Base-by-base conservation (phyloP, 2,888 invertebrate species). In the Clistopyga incitator region DNA sequence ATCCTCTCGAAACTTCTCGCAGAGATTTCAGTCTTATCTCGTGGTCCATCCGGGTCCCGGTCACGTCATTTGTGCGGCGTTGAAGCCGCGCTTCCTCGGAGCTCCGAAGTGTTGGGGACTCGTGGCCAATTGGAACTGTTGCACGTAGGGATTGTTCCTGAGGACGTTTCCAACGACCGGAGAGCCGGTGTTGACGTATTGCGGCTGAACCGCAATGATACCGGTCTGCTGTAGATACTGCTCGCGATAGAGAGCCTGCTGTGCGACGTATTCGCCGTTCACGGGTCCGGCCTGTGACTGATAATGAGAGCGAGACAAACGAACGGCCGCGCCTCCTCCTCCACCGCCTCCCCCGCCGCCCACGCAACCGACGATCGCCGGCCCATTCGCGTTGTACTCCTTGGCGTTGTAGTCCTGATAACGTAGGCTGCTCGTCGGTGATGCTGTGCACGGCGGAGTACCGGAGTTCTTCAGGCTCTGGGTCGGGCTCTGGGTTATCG, bases 401-500 rank as follows among this genome's bases (percentile, higher is more conserved):
- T 88, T 88, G 34, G 85, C 87, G 75, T 87, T 78, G 67, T 81
- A 81, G 38, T 91, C 90, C 45, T 89, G 90, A 84, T 89, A 91
- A 23, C 89, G 90, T 20, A 87, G 25, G n/a, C 86, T 81, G n/a
- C 86, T 81, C 47, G 88, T 88, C 6, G 92, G 90, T 23, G 91
- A 89, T 11, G 88, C 85, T 11, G 65, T 75, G 29, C 89, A 89
- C 1, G 90, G 90, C 20, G 90, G 88, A 0, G 91, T 89, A 8
- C 59, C 61, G 4, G 50, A 61, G 25, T 91, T 90, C 77, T 90
- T 92, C 52, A 91, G 52, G 56, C 90, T 91, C 82, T 92, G 92
- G 0, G 93, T 93, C 3, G 93, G 93, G 71, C 92, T 92, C 80
- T 93, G 93, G 0, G 91, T 92, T 80, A 93, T 93, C 3, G 92